A percentile compares a stretch with the other conserved stretches of the same genome.
Evolutionary conservation across 2,113 vertebrate species (phyloP).

Genomic region (Pontoporia blainvillei): DNA sequence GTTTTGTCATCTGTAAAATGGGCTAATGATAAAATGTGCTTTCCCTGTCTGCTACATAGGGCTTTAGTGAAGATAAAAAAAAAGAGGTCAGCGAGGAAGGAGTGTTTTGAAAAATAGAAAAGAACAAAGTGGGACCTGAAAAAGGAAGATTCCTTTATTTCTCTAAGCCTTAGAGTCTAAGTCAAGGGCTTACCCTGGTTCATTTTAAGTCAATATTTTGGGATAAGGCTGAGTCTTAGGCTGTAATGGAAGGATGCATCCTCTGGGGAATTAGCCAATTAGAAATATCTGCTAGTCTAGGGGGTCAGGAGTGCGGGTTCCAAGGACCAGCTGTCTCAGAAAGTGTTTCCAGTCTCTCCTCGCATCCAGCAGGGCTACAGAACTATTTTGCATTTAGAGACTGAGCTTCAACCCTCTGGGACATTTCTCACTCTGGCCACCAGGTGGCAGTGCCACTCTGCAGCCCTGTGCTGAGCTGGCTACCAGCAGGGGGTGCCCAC

Average conservation of each 20-base stretch:
- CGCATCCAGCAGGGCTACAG: not conserved
- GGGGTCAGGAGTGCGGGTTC: not conserved
- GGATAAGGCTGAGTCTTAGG: not conserved
- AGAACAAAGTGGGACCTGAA: not conserved
- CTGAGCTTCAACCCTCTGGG: not conserved
- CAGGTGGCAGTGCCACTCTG: conserved; percentile 72
- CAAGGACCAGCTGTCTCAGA: not conserved
- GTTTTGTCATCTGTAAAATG: conserved; percentile 11
- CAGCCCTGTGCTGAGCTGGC: not conserved
- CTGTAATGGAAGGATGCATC: not conserved
- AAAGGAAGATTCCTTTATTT: conserved; percentile 5
- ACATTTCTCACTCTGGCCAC: conserved; percentile 62
- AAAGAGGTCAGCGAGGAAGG: not conserved
- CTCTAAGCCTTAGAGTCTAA: not conserved
- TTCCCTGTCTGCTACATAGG: not conserved
- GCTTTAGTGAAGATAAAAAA: not conserved
- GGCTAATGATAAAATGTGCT: not conserved
- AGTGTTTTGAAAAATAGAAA: not conserved
- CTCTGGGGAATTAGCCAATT: not conserved
- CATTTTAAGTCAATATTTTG: not conserved
- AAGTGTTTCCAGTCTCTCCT: not conserved
- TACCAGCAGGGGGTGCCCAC: no score
- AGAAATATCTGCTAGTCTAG: not conserved
- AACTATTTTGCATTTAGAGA: not conserved
- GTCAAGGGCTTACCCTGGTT: not conserved